Evolutionary conservation across 2,797 vertebrate genomes (phyloP).

Genomic region (Parauchenoglanis ngamensis): DNA sequence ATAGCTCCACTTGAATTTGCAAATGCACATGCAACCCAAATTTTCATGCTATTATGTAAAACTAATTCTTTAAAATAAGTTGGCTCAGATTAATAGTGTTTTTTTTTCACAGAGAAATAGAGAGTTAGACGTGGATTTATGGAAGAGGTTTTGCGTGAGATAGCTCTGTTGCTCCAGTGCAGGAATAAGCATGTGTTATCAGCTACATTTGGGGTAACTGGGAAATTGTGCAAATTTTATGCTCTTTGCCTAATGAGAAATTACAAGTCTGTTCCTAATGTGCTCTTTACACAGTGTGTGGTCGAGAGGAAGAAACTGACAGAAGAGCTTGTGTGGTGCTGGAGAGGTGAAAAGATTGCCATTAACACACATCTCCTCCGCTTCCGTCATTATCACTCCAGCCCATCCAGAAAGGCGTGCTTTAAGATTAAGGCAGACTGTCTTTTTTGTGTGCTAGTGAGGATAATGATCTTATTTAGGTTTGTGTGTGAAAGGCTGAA

Average conservation of each 20-base stretch:
- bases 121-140: background rate
- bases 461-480: conserved; percentile 30
- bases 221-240: background rate
- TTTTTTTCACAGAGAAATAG: background rate
- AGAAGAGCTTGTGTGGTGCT: background rate
- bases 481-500: conserved; percentile 13
- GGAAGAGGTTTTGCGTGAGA: background rate
- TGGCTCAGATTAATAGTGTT: background rate
- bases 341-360: conserved; percentile 17
- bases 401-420: background rate
- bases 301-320: background rate
- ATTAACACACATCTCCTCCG: conserved; percentile 37
- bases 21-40: background rate
- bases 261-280: background rate
- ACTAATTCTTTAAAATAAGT: background rate
- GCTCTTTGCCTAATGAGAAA: conserved; percentile 3
- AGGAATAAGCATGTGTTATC: background rate
- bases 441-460: background rate
- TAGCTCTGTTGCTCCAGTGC: background rate
- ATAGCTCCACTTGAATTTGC: background rate
- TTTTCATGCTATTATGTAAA: background rate
- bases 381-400: conserved; percentile 23
- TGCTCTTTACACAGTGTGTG: background rate
- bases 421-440: conserved; percentile 32
- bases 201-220: background rate